Conservation (phyloP, 2,888 invertebrate species). For the Copidosoma aretas region DNA sequence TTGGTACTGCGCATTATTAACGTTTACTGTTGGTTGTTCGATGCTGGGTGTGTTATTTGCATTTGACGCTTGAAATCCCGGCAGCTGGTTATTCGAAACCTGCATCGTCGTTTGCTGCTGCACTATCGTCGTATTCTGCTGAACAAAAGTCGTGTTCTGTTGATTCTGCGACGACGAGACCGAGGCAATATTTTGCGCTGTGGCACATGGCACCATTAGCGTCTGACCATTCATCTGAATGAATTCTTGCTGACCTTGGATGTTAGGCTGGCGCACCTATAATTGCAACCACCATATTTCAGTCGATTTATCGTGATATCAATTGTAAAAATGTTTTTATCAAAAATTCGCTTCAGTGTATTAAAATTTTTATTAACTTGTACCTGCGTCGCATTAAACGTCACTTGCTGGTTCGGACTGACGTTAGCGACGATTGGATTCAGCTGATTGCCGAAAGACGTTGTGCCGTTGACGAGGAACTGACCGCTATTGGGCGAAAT, state of each 20-base stretch:
- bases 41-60: constrained; percentile 52
- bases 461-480: constrained; percentile 77
- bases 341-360: constrained; percentile 3
- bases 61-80: constrained; percentile 52
- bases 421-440: constrained; percentile 80
- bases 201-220: constrained; percentile 73
- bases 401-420: constrained; percentile 73
- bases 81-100: constrained; percentile 70
- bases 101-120: constrained; percentile 82
- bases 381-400: constrained; percentile 68
- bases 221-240: constrained; percentile 77
- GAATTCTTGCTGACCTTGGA: constrained; percentile 72
- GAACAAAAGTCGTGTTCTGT: constrained; percentile 76
- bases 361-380: neutral
- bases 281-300: neutral
- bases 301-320: neutral
- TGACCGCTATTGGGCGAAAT: constrained; percentile 77
- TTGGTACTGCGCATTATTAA: constrained; percentile 67
- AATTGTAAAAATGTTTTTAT: neutral
- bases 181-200: constrained; percentile 63
- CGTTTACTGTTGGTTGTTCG: constrained; percentile 61
- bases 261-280: constrained; percentile 60
- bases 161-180: constrained; percentile 67
- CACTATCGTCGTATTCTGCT: constrained; percentile 85
- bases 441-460: constrained; percentile 74